These are phyloP conservation scores for Merluccius polli DNA, from an alignment of 2,797 vertebrate genomes.

Conservation along the genomic window DNA sequence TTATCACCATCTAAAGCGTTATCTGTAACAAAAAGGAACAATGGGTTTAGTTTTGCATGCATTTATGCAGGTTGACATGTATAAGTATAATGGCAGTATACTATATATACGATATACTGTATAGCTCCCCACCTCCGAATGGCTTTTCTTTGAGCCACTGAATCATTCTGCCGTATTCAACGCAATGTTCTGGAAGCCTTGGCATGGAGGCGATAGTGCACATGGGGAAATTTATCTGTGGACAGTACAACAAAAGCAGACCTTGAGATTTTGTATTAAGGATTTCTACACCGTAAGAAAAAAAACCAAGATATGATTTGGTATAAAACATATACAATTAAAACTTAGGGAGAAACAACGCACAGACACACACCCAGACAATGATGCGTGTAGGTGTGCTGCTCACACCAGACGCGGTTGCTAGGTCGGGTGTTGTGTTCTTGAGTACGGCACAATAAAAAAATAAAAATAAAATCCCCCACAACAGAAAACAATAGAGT, in stretches of 20 bases:
- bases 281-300: background rate
- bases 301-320: background rate
- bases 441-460: too few species aligned
- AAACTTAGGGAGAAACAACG: background rate
- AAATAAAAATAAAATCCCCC: too few species aligned
- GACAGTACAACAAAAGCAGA: background rate
- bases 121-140: conserved; percentile 83
- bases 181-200: conserved; percentile 91
- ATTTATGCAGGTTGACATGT: background rate
- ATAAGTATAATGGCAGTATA: too few species aligned
- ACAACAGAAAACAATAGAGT: too few species aligned
- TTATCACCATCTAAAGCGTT: conserved; percentile 88
- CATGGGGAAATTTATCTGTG: conserved; percentile 96
- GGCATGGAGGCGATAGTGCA: conserved; percentile 98
- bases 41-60: rapidly evolving
- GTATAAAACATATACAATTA: background rate
- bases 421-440: too few species aligned
- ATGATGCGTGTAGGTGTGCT: background rate
- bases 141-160: conserved; percentile 96
- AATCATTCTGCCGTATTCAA: conserved; percentile 89
- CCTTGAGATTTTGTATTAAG: background rate
- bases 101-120: background rate
- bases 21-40: conserved; percentile 66
- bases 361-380: background rate
- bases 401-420: too few species aligned